Percentiles rank a stretch among this genome's conserved stretches.
Evolutionary conservation across 2,797 vertebrate species (phyloP).

Genomic region (Poecilia picta): DNA sequence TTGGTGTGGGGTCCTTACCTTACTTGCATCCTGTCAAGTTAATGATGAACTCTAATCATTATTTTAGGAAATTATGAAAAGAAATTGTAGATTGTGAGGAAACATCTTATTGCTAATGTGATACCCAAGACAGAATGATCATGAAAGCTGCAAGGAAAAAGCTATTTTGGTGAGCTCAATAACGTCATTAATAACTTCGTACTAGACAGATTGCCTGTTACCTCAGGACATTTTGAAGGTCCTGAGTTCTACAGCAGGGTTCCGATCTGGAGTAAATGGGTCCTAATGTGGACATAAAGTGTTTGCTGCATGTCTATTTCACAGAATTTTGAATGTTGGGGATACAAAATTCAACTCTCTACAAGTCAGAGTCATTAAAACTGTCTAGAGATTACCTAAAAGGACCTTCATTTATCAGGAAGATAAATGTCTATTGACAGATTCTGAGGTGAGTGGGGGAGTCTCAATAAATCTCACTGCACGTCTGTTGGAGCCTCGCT

Average conservation of each 20-base stretch:
- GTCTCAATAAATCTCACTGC: conserved; percentile 56
- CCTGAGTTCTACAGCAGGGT: not conserved
- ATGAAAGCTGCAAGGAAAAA: not conserved
- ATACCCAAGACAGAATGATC: not conserved
- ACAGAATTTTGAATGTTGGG: not conserved
- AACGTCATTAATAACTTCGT: not conserved
- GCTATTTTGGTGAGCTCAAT: not conserved
- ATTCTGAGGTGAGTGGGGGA: not conserved
- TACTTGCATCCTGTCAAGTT: not conserved
- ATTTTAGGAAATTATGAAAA: not conserved
- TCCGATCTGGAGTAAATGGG: not conserved
- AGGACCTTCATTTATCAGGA: conserved; percentile 54
- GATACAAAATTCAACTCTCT: not conserved
- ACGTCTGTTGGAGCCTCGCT: conserved; percentile 35
- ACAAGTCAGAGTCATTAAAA: not conserved
- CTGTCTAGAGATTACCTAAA: conserved; percentile 63
- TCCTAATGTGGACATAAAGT: not conserved
- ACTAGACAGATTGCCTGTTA: not conserved
- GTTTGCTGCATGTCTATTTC: not conserved
- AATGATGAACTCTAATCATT: not conserved
- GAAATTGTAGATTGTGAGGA: not conserved
- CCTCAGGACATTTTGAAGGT: not conserved
- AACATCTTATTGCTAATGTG: not conserved
- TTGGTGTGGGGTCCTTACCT: not conserved
- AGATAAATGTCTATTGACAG: conserved; percentile 52